Conservation (phyloP, 2,113 vertebrate species). For the Takifugu flavidus region DNA sequence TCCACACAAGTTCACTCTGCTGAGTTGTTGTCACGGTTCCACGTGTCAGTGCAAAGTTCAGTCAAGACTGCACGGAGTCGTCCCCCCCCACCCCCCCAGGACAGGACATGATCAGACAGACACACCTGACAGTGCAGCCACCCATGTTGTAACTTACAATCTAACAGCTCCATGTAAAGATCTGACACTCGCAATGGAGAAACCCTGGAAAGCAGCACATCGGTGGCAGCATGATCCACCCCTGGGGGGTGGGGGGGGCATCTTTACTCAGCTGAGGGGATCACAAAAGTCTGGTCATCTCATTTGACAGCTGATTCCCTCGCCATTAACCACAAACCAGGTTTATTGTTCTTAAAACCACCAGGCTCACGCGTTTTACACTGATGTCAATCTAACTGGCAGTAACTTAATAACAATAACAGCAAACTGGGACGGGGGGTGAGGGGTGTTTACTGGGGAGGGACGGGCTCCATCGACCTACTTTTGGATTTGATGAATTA, state of each 20-base stretch:
- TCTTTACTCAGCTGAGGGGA: not conserved
- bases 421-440: not conserved
- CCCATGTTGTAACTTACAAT: not conserved
- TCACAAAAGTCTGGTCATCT: not conserved
- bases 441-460: not conserved
- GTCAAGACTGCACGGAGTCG: not conserved
- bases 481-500: no score
- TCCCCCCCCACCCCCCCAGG: not conserved
- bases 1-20: constrained; percentile 1
- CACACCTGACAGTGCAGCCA: no score
- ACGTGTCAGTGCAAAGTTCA: constrained; percentile 67
- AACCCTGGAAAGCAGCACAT: no score
- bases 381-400: not conserved
- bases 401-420: not conserved
- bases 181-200: not conserved
- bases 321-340: not conserved
- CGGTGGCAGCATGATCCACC: no score
- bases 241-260: no score
- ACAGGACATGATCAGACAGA: not conserved
- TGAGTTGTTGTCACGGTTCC: not conserved
- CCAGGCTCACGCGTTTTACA: not conserved
- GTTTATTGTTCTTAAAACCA: not conserved
- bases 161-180: not conserved
- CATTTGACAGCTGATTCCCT: constrained; percentile 15
- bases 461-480: no score